These are phyloP conservation scores for Microctonus hyperodae DNA, from an alignment of 2,888 invertebrate species.

Conservation along the genomic window DNA sequence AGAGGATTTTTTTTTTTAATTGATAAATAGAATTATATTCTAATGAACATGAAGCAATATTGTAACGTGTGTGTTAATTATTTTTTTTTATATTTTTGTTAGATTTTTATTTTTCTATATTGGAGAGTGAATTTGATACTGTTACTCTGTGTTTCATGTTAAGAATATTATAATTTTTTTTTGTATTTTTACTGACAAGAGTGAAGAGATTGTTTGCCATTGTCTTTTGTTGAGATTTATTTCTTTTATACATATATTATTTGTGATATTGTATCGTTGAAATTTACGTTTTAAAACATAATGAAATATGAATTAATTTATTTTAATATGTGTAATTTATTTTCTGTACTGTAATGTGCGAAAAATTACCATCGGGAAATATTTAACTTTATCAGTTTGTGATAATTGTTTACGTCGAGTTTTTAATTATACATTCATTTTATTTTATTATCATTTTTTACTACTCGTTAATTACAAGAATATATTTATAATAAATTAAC, in stretches of 20 bases:
- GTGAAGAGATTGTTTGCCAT: background rate
- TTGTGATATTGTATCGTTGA: no score
- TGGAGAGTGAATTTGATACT: background rate
- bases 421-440: no score
- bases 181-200: background rate
- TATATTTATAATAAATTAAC: no score
- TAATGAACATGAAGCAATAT: background rate
- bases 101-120: background rate
- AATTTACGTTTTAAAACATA: no score
- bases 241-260: no score
- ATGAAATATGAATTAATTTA: no score
- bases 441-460: no score
- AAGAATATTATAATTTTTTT: slow-evolving; percentile 1
- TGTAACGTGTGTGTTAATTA: background rate
- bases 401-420: background rate
- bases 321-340: no score
- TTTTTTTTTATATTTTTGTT: background rate
- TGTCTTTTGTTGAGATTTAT: background rate
- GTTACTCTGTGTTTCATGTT: background rate
- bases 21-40: background rate
- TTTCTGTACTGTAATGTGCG: background rate
- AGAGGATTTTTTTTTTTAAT: background rate
- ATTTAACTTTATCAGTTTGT: background rate
- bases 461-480: no score
- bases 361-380: background rate